Evolutionary conservation across 2,888 invertebrate genomes (phyloP), one percentile per base, ranked within the genome.

Genomic region (Encarsia formosa): DNA sequence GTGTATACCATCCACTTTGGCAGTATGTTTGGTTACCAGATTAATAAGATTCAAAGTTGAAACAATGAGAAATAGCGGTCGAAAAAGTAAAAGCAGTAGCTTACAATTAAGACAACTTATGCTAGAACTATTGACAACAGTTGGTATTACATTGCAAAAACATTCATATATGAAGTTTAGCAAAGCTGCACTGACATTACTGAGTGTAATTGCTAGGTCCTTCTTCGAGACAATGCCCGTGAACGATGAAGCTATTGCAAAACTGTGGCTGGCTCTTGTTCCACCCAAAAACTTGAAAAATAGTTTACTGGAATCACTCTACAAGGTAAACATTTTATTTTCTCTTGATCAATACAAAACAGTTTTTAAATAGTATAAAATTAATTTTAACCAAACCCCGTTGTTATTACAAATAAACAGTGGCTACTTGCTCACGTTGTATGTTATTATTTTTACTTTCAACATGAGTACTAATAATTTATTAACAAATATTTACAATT

Each of bases 1-100:
- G 37, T 70, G 68, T 44, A 61, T 68, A 48, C 70, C 73, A 5
- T 71, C 71, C 1, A 73, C 69, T 0, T 54, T 74, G 19, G 64
- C 71, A 5, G 63, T 71, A 20, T 66, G 66, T 35, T 60, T 72
- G 57, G 69, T 73, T 4, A 71, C 69, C 3, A 64, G 70, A 31
- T 39, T 73, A 29, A 45, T 61, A 2, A 60, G 52, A 15, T 57
- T 56, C 15, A 56, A 49, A 18, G 43, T 50, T 5, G 49, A 56
- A 13, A 63, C 59, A 2, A 51, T 60, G 3, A 58, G 31, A 24
- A 53, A 9, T 52, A 53, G n/a, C 4, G 65, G 61, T 4, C 54
- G 57, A 6, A 60, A 58, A 23, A 57, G 61, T 1, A 65, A 61
- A 51, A 55, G 61, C 1, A 61, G 63, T 4, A 67, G 68, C 51